Evolutionary conservation across 1,140 invertebrate genomes (phyloP).

Genomic region (Stegodyphus mimosarum): DNA sequence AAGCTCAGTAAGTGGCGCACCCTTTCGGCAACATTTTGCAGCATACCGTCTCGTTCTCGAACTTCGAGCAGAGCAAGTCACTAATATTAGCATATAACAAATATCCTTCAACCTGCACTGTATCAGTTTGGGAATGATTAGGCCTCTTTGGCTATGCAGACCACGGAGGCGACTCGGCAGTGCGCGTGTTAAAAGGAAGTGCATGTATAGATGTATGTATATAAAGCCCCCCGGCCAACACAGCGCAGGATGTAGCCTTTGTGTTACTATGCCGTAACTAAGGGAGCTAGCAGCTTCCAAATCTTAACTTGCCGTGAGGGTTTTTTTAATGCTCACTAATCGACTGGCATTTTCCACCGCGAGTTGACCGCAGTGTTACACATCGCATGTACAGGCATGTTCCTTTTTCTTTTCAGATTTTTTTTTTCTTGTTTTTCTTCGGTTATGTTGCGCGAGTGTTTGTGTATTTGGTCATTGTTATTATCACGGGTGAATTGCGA

Average conservation of each 20-base stretch:
- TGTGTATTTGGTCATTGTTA: conserved; percentile 34
- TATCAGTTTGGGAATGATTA: conserved; percentile 26
- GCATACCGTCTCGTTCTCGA: neutral
- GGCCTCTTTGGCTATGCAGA: conserved; percentile 15
- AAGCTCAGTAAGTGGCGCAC: too few relatives aligned
- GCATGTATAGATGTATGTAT: neutral
- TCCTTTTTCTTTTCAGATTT: neutral
- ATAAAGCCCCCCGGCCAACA: neutral
- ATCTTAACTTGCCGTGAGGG: conserved; percentile 7
- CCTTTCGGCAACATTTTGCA: neutral
- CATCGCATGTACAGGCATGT: conserved; percentile 31
- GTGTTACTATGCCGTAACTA: conserved; percentile 29
- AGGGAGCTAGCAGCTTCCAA: conserved; percentile 18
- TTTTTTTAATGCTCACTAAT: conserved; percentile 29
- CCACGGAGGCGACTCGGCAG: conserved; percentile 4
- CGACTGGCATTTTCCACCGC: neutral
- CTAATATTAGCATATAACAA: conserved; percentile 35
- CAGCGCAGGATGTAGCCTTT: conserved; percentile 21
- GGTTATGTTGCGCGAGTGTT: neutral
- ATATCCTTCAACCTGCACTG: conserved; percentile 25
- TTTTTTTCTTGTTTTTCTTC: neutral
- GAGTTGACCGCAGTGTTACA: conserved; percentile 34
- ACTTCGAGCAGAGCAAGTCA: too few relatives aligned
- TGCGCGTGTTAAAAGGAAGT: conserved; percentile 43
- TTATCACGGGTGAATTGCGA: conserved; percentile 21